Conservation (phyloP, 2,888 invertebrate species). For the Xestia c-nigrum region DNA sequence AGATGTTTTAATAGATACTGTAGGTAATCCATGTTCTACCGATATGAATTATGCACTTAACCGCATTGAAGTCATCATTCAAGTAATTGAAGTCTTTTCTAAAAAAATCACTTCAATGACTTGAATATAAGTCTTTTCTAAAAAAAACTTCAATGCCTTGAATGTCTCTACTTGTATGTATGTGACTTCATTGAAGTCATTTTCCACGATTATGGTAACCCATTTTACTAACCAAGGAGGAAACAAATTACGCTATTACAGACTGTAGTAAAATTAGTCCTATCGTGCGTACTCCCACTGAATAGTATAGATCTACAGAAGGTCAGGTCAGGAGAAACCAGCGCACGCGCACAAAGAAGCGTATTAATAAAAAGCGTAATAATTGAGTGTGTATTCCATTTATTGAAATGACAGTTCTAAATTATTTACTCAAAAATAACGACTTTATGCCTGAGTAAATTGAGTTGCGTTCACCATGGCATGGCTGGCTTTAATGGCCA, state of each 20-base stretch:
- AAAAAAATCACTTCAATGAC: too few relatives aligned
- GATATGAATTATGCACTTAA: not conserved
- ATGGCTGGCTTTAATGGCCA: not conserved
- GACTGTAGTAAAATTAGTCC: not conserved
- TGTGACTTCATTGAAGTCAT: not conserved
- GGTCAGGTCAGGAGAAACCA: not conserved
- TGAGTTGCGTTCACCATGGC: not conserved
- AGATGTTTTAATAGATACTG: not conserved
- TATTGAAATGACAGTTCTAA: not conserved
- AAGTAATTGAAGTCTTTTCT: not conserved
- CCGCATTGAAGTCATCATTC: not conserved
- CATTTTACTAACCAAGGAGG: not conserved
- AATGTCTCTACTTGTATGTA: too few relatives aligned
- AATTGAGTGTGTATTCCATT: not conserved
- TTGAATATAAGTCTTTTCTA: not conserved
- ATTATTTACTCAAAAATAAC: not conserved
- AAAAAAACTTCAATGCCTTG: too few relatives aligned
- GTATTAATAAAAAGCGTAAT: too few relatives aligned
- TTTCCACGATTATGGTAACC: not conserved
- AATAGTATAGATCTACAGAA: not conserved
- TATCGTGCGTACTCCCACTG: not conserved
- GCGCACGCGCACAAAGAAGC: not conserved
- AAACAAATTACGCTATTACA: not conserved
- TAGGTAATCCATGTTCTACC: not conserved
- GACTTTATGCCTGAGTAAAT: not conserved